Base-by-base conservation (phyloP, 2,113 vertebrate species). In the Periophthalmodon schlosseri region DNA sequence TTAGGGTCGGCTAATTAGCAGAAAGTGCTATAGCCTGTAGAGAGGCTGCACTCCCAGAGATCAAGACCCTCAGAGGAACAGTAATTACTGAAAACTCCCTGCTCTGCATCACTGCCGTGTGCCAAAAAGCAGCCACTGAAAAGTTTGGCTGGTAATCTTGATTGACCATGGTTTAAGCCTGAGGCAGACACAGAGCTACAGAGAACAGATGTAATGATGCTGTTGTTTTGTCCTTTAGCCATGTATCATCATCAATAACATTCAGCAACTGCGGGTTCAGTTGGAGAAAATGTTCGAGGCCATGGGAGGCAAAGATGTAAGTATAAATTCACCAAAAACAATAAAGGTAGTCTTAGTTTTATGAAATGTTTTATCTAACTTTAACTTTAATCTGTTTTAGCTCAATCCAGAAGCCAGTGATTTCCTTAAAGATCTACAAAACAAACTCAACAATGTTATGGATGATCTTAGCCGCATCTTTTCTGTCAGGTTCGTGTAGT, bases 201-300 rank as follows among this genome's bases (percentile, higher is more conserved):
- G 50, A 46, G 73, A 47, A 13, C 70, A 70, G 69, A 58, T 63
- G 67, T 73, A 72, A 79, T 80, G 69, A 69, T 69, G 74, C 71
- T 70, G 15, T 20, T 80, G 56, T 65, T 69, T 76, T 79, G 65
- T 75, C 72, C 72, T 67, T 65, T 78, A 96, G 96, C 95, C 96
- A 77, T 98, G 97, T 84, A 98, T 99, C 93, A 95, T 99, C 89
- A 99, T 99, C 95, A 99, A 99, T 90, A 99, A 99, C 90, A 98
- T 98, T 46, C 97, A 99, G 89, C 97, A 99, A 89, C 94, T 99
- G 18, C 93, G 97, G 0, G 97, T 99, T 33, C 97, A 99, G 90
- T 86, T 99, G 4, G 97, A 99, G 92, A 99, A 98, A 93, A 99
- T 99, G 96, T 99, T 99, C 57, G 96, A 99, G 85, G 97, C 96